A percentile compares a stretch with the other conserved stretches of the same genome.
phyloP scores from a whole-genome alignment of 2,113 vertebrate species.

The Herpetotheres cachinnans region DNA sequence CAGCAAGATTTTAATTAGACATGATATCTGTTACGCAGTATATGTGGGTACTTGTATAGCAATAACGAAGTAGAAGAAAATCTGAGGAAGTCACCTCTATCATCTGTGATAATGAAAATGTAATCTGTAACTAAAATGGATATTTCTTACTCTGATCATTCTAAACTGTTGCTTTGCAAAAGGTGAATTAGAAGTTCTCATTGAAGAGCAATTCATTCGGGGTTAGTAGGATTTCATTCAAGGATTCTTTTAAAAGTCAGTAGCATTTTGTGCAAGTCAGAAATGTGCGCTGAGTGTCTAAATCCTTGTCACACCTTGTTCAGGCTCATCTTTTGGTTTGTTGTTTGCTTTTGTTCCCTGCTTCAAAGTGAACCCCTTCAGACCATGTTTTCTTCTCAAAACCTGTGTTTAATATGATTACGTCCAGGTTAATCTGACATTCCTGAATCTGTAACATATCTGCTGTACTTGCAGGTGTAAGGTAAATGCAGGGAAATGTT shows the following conservation, averaged over 20 bases:
- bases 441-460: not conserved
- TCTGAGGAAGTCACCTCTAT: not conserved
- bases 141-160: not conserved
- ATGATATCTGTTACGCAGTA: accelerated
- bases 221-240: not conserved
- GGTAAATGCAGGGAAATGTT: not conserved
- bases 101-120: not conserved
- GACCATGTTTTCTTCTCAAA: not conserved
- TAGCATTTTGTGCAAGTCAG: not conserved
- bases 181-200: not conserved
- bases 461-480: not conserved
- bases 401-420: not conserved
- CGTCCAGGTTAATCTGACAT: not conserved
- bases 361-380: not conserved
- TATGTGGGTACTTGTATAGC: not conserved
- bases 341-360: not conserved
- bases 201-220: not conserved
- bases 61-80: not conserved
- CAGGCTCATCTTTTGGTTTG: not conserved
- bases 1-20: not conserved
- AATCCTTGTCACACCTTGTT: not conserved
- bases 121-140: not conserved
- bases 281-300: not conserved
- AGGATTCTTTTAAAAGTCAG: not conserved
- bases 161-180: not conserved